Percentiles rank a stretch among this genome's conserved stretches.
Conservation (phyloP, 2,888 invertebrate species). For the Sminthurides aquaticus region DNA sequence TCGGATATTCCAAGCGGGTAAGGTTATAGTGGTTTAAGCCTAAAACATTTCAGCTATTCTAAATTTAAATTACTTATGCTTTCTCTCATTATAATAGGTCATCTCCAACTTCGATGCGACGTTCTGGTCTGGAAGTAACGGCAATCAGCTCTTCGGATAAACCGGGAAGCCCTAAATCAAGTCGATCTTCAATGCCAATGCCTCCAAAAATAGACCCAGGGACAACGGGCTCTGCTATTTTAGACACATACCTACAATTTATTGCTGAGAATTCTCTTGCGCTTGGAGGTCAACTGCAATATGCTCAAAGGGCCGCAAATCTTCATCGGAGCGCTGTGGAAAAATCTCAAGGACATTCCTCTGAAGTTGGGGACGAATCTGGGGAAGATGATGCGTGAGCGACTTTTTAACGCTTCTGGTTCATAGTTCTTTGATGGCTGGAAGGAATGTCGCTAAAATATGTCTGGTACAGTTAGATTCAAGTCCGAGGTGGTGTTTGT, state of each 20-base stretch:
- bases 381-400: conserved; percentile 27
- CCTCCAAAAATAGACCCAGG: conserved; percentile 39
- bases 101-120: conserved; percentile 16
- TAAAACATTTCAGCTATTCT: not conserved
- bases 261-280: conserved; percentile 68
- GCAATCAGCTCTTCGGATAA: conserved; percentile 17
- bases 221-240: conserved; percentile 65
- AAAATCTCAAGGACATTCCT: conserved; percentile 21
- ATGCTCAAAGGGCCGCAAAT: conserved; percentile 9
- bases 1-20: conserved; percentile 23
- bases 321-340: conserved; percentile 11
- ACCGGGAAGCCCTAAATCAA: conserved; percentile 21
- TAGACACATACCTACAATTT: conserved; percentile 81
- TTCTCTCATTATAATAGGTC: conserved; percentile 1
- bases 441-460: too few species aligned
- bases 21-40: conserved; percentile 6
- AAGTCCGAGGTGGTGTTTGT: too few species aligned
- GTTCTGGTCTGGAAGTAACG: conserved; percentile 23
- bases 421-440: not conserved
- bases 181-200: conserved; percentile 11
- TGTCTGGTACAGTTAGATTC: too few species aligned
- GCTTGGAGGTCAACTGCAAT: conserved; percentile 21
- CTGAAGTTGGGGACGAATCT: conserved; percentile 23
- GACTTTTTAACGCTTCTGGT: not conserved
- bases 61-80: not conserved